Conservation (phyloP, 2,113 vertebrate species). For the Triplophysa siluroides region DNA sequence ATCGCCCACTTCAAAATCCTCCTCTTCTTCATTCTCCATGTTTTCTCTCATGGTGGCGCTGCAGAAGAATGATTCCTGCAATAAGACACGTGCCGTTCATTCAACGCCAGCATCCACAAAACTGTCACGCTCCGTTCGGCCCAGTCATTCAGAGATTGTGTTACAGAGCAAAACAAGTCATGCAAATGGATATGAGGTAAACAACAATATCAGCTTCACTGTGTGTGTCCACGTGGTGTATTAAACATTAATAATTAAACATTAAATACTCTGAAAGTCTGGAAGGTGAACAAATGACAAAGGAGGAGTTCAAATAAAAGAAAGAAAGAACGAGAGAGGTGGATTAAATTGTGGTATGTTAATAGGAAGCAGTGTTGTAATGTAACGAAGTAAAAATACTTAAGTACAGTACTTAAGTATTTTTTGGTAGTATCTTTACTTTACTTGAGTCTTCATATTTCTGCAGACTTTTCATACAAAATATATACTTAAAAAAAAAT, state of each 20-base stretch:
- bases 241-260: constrained; percentile 4
- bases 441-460: too few species aligned
- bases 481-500: too few species aligned
- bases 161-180: constrained; percentile 17
- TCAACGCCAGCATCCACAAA: constrained; percentile 12
- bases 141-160: neutral
- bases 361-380: too few species aligned
- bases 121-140: neutral
- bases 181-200: neutral
- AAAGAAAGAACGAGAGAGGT: neutral
- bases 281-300: neutral
- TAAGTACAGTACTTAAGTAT: too few species aligned
- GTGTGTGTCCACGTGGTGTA: neutral
- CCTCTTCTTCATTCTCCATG: constrained; percentile 18
- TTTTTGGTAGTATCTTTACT: too few species aligned
- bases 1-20: constrained; percentile 13
- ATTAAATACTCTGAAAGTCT: constrained; percentile 2
- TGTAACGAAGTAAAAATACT: too few species aligned
- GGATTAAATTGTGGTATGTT: too few species aligned
- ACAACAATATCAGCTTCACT: neutral
- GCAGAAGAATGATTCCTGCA: constrained; percentile 59
- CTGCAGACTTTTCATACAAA: too few species aligned
- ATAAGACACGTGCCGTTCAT: constrained; percentile 53
- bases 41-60: constrained; percentile 46
- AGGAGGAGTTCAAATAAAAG: neutral